Base-by-base conservation (phyloP, 2,113 vertebrate genomes). In the Lipophrys pholis region DNA sequence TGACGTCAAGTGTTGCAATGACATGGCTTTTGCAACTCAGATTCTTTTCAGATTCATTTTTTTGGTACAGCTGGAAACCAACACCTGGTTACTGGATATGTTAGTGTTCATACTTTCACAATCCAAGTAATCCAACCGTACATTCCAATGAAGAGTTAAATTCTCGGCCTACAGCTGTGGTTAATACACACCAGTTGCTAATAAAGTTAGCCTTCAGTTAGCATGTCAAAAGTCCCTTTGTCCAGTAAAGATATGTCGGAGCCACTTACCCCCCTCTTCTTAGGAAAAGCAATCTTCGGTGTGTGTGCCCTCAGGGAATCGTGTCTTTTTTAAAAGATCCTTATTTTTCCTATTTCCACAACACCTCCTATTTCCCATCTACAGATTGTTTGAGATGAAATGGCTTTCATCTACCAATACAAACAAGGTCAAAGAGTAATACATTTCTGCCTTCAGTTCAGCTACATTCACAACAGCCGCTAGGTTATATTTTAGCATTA, bases 391-490 rank as follows among this genome's bases (percentile, higher is more conserved):
- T 66, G 62, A 68, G 58, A 80, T 83, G 36, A 85, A 78, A 82
- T 70, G 36, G 52, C 43, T 84, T 78, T 78, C 53, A 75, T 74
- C 69, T 76, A 61, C 69, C 74, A 85, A 81, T 69, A 83, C 66
- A 81, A 83, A 84, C 73, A 77, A 85, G 81, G 77, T 87, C 73
- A 85, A 76, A 73, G 57, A 76, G 16, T 78, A 83, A 69, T 87
- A 51, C 42, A 60, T 81, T 89, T 83, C 71, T 60, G 48, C 57
- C 72, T 76, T 21, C 30, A 30, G 53, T 77, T 78, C 51, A 73
- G 53, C 74, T 66, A 45, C 51, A 61, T 70, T 78, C 61, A 41
- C 15, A 66, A 11, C 54, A 55, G 65, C 9, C 21, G 21, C 21
- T 30, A 30, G 12, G 48, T 59, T 69, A 53, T 52, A 65, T 41